Conservation (phyloP, 2,888 invertebrate species). For the Phaonia tiefii region DNA sequence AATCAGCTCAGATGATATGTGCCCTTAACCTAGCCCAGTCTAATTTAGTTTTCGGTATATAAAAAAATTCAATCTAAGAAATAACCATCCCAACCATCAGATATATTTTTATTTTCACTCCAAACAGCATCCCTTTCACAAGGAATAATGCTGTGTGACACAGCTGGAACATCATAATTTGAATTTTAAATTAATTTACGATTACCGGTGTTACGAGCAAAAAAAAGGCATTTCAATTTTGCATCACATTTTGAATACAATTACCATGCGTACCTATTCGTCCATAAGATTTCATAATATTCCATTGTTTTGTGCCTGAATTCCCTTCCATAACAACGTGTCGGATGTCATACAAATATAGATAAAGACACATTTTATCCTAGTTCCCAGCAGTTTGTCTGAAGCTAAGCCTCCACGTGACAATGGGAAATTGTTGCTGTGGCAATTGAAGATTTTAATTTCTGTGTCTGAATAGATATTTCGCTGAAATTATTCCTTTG, state of each 20-base stretch:
- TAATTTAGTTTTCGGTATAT: too few relatives aligned
- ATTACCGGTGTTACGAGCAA: conserved; percentile 46
- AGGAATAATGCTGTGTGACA: conserved; percentile 42
- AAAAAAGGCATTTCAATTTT: conserved; percentile 31
- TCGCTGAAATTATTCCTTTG: conserved; percentile 35
- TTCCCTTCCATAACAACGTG: not conserved
- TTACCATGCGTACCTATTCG: conserved; percentile 23
- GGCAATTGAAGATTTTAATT: conserved; percentile 56
- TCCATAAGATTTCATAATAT: conserved; percentile 19
- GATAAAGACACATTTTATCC: not conserved
- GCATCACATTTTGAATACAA: conserved; percentile 38
- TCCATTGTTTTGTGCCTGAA: not conserved
- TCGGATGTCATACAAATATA: not conserved
- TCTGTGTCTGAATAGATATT: conserved; percentile 48
- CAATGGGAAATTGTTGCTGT: conserved; percentile 46
- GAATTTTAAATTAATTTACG: conserved; percentile 65
- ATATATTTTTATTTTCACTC: not conserved
- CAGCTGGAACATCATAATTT: conserved; percentile 65
- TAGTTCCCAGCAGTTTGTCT: conserved; percentile 21
- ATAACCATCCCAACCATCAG: not conserved
- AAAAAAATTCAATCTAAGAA: too few relatives aligned
- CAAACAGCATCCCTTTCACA: not conserved
- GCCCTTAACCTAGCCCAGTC: too few relatives aligned
- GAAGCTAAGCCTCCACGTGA: not conserved
- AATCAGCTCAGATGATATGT: too few relatives aligned